phyloP scores from a whole-genome alignment of 2,113 vertebrate species.

The Dissostichus mawsoni region DNA sequence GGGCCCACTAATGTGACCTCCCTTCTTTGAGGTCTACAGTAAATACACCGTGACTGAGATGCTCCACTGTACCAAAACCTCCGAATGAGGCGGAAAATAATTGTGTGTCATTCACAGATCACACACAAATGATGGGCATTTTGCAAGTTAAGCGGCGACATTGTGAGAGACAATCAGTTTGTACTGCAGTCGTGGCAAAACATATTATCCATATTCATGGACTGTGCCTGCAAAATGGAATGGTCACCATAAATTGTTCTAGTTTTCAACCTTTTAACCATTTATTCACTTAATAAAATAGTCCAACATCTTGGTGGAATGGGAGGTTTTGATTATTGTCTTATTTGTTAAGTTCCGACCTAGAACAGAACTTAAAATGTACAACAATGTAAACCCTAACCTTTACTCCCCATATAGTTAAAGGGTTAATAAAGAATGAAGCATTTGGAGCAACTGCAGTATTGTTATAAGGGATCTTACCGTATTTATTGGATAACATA shows the following conservation, averaged over 20 bases:
- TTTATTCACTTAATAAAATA: background rate
- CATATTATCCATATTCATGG: background rate
- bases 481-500: background rate
- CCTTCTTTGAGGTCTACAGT: constrained; percentile 13
- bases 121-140: background rate
- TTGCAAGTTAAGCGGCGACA: background rate
- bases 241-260: background rate
- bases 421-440: background rate
- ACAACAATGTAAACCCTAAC: background rate
- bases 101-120: background rate
- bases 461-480: background rate
- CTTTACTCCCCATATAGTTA: background rate
- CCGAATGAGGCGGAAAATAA: background rate
- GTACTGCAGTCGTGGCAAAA: background rate
- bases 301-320: background rate
- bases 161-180: background rate
- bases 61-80: background rate
- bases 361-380: background rate
- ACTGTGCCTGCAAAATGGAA: background rate
- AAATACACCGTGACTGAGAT: constrained; percentile 16
- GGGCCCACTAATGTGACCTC: constrained; percentile 4
- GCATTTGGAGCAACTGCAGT: background rate
- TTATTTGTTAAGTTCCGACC: no score
- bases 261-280: background rate
- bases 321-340: background rate